Conservation (phyloP, 92 coral and sea anemone genomes). For the Palythoa caribaeorum region DNA sequence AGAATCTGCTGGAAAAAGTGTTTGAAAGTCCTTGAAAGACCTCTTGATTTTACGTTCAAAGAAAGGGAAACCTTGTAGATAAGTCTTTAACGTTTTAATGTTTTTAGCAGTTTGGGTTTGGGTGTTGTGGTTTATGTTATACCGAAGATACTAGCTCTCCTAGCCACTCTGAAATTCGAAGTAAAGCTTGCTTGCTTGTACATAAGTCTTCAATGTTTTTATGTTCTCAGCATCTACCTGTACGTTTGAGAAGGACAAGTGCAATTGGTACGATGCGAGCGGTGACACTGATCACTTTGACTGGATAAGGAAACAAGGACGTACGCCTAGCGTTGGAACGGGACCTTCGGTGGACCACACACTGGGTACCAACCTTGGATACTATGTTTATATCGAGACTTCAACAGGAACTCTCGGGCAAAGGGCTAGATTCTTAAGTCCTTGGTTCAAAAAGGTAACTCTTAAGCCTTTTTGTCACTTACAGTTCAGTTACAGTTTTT, state of each 20-base stretch:
- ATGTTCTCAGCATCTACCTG: conserved; percentile 75
- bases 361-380: conserved; percentile 85
- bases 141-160: too few species aligned
- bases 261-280: conserved; percentile 80
- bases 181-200: background rate
- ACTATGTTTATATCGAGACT: conserved; percentile 90
- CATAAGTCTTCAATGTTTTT: background rate
- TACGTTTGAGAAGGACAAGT: conserved; percentile 84
- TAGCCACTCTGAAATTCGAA: too few species aligned
- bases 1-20: too few species aligned
- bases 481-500: too few species aligned
- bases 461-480: background rate
- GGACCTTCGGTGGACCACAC: conserved; percentile 97
- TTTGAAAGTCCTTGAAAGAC: too few species aligned
- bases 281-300: conserved; percentile 90
- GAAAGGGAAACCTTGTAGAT: too few species aligned
- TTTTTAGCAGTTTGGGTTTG: too few species aligned
- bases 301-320: conserved; percentile 89
- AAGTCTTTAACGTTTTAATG: too few species aligned
- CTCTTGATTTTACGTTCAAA: too few species aligned
- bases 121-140: too few species aligned
- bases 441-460: conserved; percentile 80
- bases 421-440: conserved; percentile 85
- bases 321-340: conserved; percentile 89
- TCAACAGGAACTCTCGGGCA: conserved; percentile 82